Base-by-base conservation (phyloP, 1,140 invertebrate genomes). In the Drosophila willistoni region DNA sequence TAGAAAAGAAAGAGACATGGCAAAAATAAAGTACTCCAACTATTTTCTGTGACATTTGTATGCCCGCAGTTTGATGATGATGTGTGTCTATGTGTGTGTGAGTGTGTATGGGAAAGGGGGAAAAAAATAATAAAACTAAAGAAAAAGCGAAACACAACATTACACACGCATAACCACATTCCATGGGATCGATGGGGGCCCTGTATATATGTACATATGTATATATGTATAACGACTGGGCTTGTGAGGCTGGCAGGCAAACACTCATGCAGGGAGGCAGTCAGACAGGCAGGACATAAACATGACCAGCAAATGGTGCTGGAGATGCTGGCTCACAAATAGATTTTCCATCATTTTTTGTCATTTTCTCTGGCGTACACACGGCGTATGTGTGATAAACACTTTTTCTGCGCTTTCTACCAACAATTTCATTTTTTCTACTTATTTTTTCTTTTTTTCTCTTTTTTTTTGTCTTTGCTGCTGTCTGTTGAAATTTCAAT, bases 281-380 rank as follows among this genome's bases (percentile, higher is more conserved):
- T 29, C 36, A 60, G 1, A 55, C 44, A 22, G 56, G 29, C 29
- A 7, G 47, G 69, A 62, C 66, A 73, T 42, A 68, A 85, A 73
- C 83, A 83, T 68, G 67, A 54, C 60, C 65, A 73, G 68, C 55
- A 71, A 14, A 25, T 60, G 33, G 22, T 60, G 41, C n/a, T 14
- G 29, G 41, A 7, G 47, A 14, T 55, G 56, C 47, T 71, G 67
- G 64, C 62, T 79, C 73, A 62, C 76, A 86, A 83, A 86, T 87
- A 86, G 84, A 86, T 83, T 87, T 87, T 87, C 87, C 83, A 86
- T 86, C 76, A 86, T 87, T 70, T 87, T 73, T 82, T 64, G 68
- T 81, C 44, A 75, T 81, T 71, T 62, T 62, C 33, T 63, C 59
- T 71, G 54, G 51, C 57, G 62, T 73, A 62, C 66, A 79, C 79